Base-by-base conservation (phyloP, 2,113 vertebrate species). In the Polypterus bichir region DNA sequence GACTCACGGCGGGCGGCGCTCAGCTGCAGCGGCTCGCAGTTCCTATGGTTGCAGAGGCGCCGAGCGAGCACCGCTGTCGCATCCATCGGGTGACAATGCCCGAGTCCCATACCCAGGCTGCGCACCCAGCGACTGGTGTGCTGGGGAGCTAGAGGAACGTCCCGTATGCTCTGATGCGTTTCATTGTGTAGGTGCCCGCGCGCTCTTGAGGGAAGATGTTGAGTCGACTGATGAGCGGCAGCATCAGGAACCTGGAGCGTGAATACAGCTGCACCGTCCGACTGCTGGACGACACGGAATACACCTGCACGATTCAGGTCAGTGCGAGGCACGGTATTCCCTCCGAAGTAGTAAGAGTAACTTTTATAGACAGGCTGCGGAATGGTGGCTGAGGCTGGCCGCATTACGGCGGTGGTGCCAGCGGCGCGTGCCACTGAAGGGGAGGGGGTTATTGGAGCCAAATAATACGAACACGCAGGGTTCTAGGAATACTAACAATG, bases 211-310 rank as follows among this genome's bases (percentile, higher is more conserved):
- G 78, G 84, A 96, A 92, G 89, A 97, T 97, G 93, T 89, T 97
- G 86, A 94, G 92, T 82, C 89, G 92, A 82, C 81, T 94, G 72
- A 88, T 91, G 91, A 97, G 92, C 81, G 90, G 92, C 82, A 97
- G 93, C 86, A 89, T 91, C 86, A 88, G 92, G 86, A 96, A 82
- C 85, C 91, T 97, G 72, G 93, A 96, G 66, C 86, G 92, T 74
- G 92, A 94, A 79, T 93, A 88, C 87, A 90, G 82, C 86, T 97
- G 93, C 84, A 97, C 92, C 60, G 93, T 97, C 72, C 81, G 93
- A 71, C 90, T 96, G 74, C 88, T 97, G 87, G 93, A 97, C 74
- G 93, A 97, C 78, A 89, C 92, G 82, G 93, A 97, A 81, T 96
- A 95, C 81, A 91, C 90, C 72, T 97, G 93, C 88, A 96, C 85